Evolutionary conservation across 1,140 invertebrate genomes (phyloP).

Genomic region (Dinoponera quadriceps): DNA sequence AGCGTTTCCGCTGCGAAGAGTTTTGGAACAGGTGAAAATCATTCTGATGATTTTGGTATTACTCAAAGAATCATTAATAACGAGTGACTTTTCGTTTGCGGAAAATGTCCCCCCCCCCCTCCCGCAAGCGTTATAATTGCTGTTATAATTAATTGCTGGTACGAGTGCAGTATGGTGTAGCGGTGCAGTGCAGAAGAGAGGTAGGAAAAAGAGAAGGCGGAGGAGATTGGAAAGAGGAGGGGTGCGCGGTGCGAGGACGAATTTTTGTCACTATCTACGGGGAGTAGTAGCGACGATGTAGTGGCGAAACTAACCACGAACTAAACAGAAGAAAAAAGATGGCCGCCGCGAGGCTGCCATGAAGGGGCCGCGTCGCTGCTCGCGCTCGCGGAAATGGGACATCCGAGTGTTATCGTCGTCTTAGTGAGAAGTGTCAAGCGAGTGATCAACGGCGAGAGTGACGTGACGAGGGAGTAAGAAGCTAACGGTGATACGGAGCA

Average conservation of each 20-base stretch:
- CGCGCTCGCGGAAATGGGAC: constrained; percentile 76
- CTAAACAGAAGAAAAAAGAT: constrained; percentile 71
- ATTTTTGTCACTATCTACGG: constrained; percentile 44
- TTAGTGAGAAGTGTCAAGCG: constrained; percentile 69
- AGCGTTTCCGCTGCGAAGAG: no score
- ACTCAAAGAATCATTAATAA: no score
- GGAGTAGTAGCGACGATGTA: constrained; percentile 36
- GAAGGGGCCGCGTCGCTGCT: constrained; percentile 72
- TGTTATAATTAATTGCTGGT: no score
- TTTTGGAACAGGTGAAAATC: no score
- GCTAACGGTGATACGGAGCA: constrained; percentile 21
- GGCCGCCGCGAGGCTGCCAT: constrained; percentile 74
- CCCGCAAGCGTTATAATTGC: no score
- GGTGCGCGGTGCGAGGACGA: constrained; percentile 5
- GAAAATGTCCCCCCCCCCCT: no score
- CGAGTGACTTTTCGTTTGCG: no score
- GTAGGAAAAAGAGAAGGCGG: neutral
- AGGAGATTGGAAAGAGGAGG: neutral
- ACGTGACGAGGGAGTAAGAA: constrained; percentile 40
- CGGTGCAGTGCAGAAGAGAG: neutral
- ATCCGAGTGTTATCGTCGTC: constrained; percentile 72
- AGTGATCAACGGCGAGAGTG: constrained; percentile 61
- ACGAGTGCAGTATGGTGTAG: no score
- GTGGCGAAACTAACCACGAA: constrained; percentile 36
- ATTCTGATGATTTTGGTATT: no score